These are phyloP conservation scores for Noctilio leporinus DNA, from an alignment of 2,113 vertebrate genomes.

Conservation along the genomic window DNA sequence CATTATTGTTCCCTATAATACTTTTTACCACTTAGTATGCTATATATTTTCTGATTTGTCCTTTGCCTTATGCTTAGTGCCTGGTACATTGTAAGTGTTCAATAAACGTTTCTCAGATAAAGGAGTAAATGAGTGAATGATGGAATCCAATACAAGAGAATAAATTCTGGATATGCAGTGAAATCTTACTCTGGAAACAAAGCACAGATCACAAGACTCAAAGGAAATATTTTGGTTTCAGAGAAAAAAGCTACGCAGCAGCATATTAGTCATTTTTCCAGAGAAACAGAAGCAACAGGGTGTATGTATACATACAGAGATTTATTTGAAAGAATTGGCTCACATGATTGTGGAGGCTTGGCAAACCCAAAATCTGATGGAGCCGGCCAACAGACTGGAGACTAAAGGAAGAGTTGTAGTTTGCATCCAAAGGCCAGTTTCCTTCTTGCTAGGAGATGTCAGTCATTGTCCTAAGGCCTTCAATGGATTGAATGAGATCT, in stretches of 20 bases:
- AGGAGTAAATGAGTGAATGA: background rate
- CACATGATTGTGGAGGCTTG: background rate
- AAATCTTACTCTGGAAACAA: background rate
- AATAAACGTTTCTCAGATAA: background rate
- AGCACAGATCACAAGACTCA: background rate
- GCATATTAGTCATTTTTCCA: background rate
- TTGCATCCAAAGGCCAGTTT: background rate
- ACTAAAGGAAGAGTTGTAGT: background rate
- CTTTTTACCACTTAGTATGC: background rate
- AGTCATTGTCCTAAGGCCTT: background rate
- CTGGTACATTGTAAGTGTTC: background rate
- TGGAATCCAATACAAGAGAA: background rate
- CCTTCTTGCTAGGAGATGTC: background rate
- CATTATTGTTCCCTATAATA: background rate
- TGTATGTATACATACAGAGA: background rate
- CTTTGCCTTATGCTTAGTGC: background rate
- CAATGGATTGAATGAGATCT: background rate
- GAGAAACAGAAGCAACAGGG: background rate
- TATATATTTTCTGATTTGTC: background rate
- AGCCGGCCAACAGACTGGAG: background rate
- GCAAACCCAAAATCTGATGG: background rate
- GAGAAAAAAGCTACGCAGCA: background rate
- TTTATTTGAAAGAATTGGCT: background rate
- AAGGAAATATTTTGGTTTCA: background rate
- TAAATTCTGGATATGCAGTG: background rate